These are phyloP conservation scores for Epistrophe grossulariae DNA, from an alignment of 2,888 invertebrate species.

Conservation along the genomic window DNA sequence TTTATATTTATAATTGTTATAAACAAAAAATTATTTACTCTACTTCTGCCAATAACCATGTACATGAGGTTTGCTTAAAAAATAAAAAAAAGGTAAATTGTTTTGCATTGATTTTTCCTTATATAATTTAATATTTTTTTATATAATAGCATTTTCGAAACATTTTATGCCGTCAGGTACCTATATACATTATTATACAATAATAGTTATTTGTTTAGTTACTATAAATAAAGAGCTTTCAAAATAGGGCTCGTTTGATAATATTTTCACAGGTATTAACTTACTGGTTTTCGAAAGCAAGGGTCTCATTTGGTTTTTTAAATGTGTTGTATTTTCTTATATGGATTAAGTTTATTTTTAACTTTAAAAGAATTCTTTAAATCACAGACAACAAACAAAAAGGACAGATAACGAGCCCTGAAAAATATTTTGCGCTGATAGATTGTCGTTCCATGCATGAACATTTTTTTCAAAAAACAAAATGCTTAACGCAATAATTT, in stretches of 20 bases:
- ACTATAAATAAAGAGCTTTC: neutral
- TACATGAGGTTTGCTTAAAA: conserved; percentile 9
- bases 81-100: neutral
- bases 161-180: neutral
- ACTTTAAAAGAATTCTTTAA: neutral
- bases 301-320: neutral
- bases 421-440: conserved; percentile 2
- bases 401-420: neutral
- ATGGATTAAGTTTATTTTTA: neutral
- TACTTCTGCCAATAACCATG: conserved; percentile 3
- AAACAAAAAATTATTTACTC: neutral
- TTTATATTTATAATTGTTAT: neutral
- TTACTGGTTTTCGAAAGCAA: neutral
- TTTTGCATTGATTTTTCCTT: neutral
- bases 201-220: neutral
- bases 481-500: conserved; percentile 66
- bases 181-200: neutral
- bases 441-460: conserved; percentile 52
- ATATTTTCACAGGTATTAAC: too few relatives aligned
- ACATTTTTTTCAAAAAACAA: conserved; percentile 1
- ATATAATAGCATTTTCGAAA: conserved; percentile 33
- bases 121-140: neutral
- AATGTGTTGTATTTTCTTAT: neutral
- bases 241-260: neutral
- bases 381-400: neutral